Conservation (phyloP, 2,797 vertebrate genomes). For the Xiphophorus birchmanni region DNA sequence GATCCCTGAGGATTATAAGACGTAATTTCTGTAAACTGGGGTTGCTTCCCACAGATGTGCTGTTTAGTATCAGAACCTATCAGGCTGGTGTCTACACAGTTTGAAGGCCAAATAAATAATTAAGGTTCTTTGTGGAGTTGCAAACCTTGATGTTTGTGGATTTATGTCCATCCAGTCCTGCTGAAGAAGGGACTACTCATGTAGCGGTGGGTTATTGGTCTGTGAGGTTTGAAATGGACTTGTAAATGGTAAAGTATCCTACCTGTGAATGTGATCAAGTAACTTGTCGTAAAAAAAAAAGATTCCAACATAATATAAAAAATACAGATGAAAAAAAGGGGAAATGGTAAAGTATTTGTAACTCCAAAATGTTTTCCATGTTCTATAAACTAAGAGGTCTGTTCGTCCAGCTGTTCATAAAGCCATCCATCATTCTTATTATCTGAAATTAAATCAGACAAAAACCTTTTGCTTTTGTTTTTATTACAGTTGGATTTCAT, state of each 20-base stretch:
- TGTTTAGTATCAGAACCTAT: not conserved
- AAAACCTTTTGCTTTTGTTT: not conserved
- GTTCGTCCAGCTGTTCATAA: not conserved
- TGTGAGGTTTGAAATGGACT: not conserved
- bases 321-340: not conserved
- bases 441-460: not conserved
- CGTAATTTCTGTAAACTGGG: not conserved
- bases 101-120: not conserved
- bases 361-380: not conserved
- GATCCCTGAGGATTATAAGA: not conserved
- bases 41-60: not conserved
- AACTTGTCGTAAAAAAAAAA: not conserved
- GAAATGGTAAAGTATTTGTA: not conserved
- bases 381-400: not conserved
- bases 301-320: not conserved
- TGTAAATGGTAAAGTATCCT: not conserved
- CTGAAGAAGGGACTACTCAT: not conserved
- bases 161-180: not conserved
- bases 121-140: not conserved
- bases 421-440: not conserved
- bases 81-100: not conserved
- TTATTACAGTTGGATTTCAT: not conserved
- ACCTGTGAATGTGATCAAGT: not conserved
- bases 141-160: not conserved
- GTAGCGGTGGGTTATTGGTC: not conserved